Evolutionary conservation across 1,140 invertebrate species (phyloP), one percentile per base, ranked within the genome.

Genomic region (Conopomorpha cramerella): DNA sequence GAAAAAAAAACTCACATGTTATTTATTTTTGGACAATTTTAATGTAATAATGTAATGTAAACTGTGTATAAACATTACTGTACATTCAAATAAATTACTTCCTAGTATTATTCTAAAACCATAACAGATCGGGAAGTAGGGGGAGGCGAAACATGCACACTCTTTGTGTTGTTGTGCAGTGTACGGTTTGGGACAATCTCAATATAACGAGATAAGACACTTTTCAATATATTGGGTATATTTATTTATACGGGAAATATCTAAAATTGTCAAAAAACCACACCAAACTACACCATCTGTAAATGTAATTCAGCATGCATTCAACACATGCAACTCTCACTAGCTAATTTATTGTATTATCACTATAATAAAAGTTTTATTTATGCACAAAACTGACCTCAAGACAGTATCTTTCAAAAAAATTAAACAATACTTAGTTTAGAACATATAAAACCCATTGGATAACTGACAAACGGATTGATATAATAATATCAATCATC

Each of bases 241-340:
- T n/a, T n/a, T n/a, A n/a, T n/a, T n/a, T n/a, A n/a, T n/a, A n/a
- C n/a, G n/a, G 4, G 35, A 43, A 18, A 36, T 34, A 40, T 40
- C 35, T 25, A 46, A 45, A 30, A 43, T 30, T 43, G 41, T 45
- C 36, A 41, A 42, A 36, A 46, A 49, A 52, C 39, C 49, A 56
- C 47, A 49, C 34, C 55, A 66, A 58, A 65, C 51, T 55, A 46
- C 51, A 62, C 53, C n/a, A n/a, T 57, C 55, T 51, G 45, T 33
- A 53, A 55, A 59, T 50, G 45, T 37, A 51, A 58, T 35, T 15
- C 8, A 35, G 42, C 68, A 73, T 73, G 68, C 68, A 54, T 55
- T 59, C 50, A 52, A 59, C 41, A 46, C 66, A 68, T 68, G 66
- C 65, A 48, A 40, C 29, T 51, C n/a, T n/a, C n/a, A n/a, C n/a